A percentile compares a stretch with the other conserved stretches of the same genome.
These are phyloP conservation scores for Adelognathus sp. DNA, from an alignment of 2,888 invertebrate species.

Conservation along the genomic window DNA sequence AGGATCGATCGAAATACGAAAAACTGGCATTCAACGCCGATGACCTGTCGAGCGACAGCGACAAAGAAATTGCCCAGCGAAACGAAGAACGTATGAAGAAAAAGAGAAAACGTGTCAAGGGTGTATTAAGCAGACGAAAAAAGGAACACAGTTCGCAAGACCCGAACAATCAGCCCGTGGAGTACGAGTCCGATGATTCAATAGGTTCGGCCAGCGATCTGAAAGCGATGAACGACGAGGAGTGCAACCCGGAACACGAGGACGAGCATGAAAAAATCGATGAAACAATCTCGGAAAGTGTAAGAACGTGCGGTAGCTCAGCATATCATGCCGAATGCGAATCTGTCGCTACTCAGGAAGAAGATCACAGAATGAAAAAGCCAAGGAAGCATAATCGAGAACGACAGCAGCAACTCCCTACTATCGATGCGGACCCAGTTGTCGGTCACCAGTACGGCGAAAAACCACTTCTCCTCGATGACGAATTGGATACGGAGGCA, in stretches of 20 bases:
- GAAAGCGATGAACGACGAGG: conserved; percentile 82
- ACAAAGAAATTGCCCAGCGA: conserved; percentile 76
- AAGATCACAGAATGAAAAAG: conserved; percentile 82
- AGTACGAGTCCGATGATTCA: conserved; percentile 85
- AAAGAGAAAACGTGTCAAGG: conserved; percentile 73
- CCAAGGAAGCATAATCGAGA: conserved; percentile 78
- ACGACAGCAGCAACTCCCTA: conserved; percentile 72
- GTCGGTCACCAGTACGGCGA: conserved; percentile 90
- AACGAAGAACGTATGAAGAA: conserved; percentile 80
- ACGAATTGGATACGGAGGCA: conserved; percentile 87
- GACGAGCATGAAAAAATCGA: conserved; percentile 79
- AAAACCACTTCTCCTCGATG: conserved; percentile 88
- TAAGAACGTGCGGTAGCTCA: conserved; percentile 86
- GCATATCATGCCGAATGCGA: conserved; percentile 89
- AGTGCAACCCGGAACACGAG: conserved; percentile 76
- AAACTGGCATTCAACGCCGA: conserved; percentile 85
- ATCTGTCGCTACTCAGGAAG: conserved; percentile 86
- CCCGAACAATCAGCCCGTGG: conserved; percentile 68
- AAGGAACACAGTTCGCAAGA: conserved; percentile 46
- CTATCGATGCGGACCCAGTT: conserved; percentile 80
- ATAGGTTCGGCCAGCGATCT: conserved; percentile 89
- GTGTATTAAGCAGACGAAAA: conserved; percentile 64
- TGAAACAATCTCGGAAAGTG: conserved; percentile 85
- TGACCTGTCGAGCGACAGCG: conserved; percentile 83
- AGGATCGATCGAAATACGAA: conserved; percentile 90